phyloP scores from a whole-genome alignment of 1,140 invertebrate genomes.

The Ceratina japonica region DNA sequence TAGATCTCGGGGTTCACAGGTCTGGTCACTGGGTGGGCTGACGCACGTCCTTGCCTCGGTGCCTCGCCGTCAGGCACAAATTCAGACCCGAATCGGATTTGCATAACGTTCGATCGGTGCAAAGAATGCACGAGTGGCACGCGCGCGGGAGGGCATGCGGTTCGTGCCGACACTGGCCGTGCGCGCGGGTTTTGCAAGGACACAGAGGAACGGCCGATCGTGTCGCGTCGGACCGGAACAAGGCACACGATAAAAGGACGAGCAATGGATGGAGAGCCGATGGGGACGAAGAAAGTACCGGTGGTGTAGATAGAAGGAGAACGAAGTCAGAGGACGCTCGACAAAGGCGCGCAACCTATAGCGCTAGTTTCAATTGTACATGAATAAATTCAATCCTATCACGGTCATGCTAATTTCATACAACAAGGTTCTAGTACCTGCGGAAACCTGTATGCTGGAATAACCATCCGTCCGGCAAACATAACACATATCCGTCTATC shows the following conservation, averaged over 20 bases:
- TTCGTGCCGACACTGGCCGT: slow-evolving; percentile 40
- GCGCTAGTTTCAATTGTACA: slow-evolving; percentile 69
- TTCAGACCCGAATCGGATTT: slow-evolving; percentile 37
- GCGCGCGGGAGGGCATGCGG: slow-evolving; percentile 45
- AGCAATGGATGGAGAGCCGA: not conserved
- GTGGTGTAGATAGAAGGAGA: not conserved
- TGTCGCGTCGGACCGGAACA: slow-evolving; percentile 26
- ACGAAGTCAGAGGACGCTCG: slow-evolving; percentile 33
- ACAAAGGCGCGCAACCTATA: slow-evolving; percentile 59
- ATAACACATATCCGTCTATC: slow-evolving; percentile 64
- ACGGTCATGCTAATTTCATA: slow-evolving; percentile 69
- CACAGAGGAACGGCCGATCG: slow-evolving; percentile 29
- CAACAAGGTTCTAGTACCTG: slow-evolving; percentile 59
- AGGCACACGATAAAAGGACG: slow-evolving; percentile 14
- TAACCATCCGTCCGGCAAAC: slow-evolving; percentile 45
- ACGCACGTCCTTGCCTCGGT: slow-evolving; percentile 40
- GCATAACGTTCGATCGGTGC: slow-evolving; percentile 47
- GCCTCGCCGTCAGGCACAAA: slow-evolving; percentile 34
- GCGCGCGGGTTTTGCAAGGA: slow-evolving; percentile 33
- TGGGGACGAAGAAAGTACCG: not conserved
- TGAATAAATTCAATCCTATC: slow-evolving; percentile 74
- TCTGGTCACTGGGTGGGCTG: slow-evolving; percentile 20
- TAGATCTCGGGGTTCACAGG: not conserved
- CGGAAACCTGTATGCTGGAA: slow-evolving; percentile 45
- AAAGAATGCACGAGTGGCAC: slow-evolving; percentile 49